Base-by-base conservation (phyloP, 2,797 vertebrate species). In the Eulemur albifrons region DNA sequence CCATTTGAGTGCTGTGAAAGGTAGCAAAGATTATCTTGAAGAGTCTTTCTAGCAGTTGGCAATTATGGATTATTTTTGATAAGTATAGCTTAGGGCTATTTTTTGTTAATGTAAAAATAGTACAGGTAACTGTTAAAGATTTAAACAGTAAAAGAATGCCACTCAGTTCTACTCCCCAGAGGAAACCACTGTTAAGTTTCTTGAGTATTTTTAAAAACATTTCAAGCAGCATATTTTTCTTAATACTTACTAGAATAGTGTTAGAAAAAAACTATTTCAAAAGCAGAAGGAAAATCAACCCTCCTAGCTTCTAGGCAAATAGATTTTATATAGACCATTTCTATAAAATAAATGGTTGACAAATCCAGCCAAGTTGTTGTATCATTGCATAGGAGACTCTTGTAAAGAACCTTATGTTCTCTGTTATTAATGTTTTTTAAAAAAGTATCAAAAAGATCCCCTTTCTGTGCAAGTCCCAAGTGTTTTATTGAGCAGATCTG, bases 401-500 rank as follows among this genome's bases (percentile, higher is more conserved):
- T 43, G 50, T 63, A 76, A 75, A n/a, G 50, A 95, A 83, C 45
- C 83, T 95, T 76, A n/a, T 38, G 45, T 76, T 90, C 18, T 76
- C 17, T 63, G 5, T 79, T 83, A 30, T 84, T 86, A 72, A 59
- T 63, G 14, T 63, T 61, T 30, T 63, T 63, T 32, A 7, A 32
- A 63, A 15, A 63, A 52, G 7, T 83, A 63, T 90, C 63, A 65
- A 57, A 89, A 82, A 79, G 30, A 84, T 45, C 18, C 8, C 45
- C 90, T 81, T 93, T 83, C 63, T 93, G 1, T 77, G 52, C 15
- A 81, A 77, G 70, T 90, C n/a, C 40, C 25, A 93, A 35, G 20
- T 94, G 20, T 90, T 97, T 82, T 72, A 86, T 86, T 90, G 48
- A 83, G 8, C 25, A 52, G 52, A 85, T 82, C 59, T 90, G 20